Evolutionary conservation across 2,797 vertebrate species (phyloP).

Genomic region (Balearica regulorum): DNA sequence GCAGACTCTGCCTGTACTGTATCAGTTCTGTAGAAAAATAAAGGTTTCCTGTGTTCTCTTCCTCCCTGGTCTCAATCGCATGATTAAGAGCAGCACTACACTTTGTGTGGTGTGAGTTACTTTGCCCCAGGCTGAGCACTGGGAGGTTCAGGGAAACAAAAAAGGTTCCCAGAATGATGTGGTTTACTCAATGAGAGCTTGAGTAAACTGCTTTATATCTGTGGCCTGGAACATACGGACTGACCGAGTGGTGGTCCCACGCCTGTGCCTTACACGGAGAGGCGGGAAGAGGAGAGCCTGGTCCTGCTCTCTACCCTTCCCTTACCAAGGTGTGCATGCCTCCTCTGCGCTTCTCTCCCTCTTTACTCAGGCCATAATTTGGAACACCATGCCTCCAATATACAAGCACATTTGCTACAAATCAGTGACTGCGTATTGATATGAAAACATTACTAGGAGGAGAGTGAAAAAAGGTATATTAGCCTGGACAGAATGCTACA

Average conservation of each 20-base stretch:
- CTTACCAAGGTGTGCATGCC: background rate
- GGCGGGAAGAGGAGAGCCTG: background rate
- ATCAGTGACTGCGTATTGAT: background rate
- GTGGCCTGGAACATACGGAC: background rate
- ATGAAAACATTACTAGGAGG: background rate
- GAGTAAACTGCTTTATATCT: slow-evolving; percentile 15
- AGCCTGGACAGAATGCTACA: background rate
- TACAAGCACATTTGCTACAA: accelerated
- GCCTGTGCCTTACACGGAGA: background rate
- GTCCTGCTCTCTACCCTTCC: background rate
- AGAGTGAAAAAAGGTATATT: background rate
- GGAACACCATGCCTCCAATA: background rate
- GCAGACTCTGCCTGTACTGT: slow-evolving; percentile 41
- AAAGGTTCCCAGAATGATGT: background rate
- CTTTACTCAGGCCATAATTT: background rate
- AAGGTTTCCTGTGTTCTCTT: slow-evolving; percentile 57
- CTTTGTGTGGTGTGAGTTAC: background rate
- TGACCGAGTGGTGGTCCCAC: background rate
- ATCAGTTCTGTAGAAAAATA: slow-evolving; percentile 65
- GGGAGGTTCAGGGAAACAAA: slow-evolving; percentile 12
- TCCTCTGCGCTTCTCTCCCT: background rate
- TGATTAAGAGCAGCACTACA: accelerated
- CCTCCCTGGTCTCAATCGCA: slow-evolving; percentile 3
- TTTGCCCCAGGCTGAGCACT: slow-evolving; percentile 32
- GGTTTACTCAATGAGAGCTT: background rate